A percentile compares a stretch with the other conserved stretches of the same genome.
Conservation (phyloP, 2,113 vertebrate genomes). For the Brachyhypopomus occidentalis region DNA sequence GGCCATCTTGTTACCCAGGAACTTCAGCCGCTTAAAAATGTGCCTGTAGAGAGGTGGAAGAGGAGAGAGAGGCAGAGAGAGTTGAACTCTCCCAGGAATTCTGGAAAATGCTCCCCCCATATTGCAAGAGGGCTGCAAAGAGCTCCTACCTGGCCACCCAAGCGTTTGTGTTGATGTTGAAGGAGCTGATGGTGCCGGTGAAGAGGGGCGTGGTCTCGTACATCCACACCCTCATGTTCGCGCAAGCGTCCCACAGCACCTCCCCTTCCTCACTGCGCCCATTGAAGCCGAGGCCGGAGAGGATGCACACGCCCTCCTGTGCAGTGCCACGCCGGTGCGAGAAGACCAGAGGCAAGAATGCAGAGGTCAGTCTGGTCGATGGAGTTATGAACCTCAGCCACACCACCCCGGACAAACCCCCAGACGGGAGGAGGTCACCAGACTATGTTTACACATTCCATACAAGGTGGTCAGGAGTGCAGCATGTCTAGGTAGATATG, state of each 20-base stretch:
- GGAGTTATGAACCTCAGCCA: too few relatives aligned
- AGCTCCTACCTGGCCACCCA: slow-evolving; percentile 87
- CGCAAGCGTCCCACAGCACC: slow-evolving; percentile 87
- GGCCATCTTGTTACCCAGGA: slow-evolving; percentile 88
- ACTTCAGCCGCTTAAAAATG: slow-evolving; percentile 91
- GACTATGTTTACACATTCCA: too few relatives aligned
- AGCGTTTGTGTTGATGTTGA: slow-evolving; percentile 96
- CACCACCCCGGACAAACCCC: too few relatives aligned
- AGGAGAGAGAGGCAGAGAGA: neutral
- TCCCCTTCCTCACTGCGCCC: slow-evolving; percentile 73
- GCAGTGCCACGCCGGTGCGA: neutral
- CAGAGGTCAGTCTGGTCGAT: neutral
- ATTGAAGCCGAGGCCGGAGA: slow-evolving; percentile 88
- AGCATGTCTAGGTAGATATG: too few relatives aligned
- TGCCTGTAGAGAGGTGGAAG: slow-evolving; percentile 73
- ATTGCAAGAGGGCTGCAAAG: too few relatives aligned
- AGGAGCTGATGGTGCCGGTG: slow-evolving; percentile 89
- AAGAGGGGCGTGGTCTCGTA: slow-evolving; percentile 95
- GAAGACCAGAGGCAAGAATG: neutral
- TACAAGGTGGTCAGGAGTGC: too few relatives aligned
- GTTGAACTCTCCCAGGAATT: too few relatives aligned
- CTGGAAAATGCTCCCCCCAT: too few relatives aligned
- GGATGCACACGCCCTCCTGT: slow-evolving; percentile 94
- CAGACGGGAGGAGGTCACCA: too few relatives aligned
- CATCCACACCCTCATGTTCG: slow-evolving; percentile 94